Conservation (phyloP, 2,888 invertebrate species). For the Creontiades dilutus region DNA sequence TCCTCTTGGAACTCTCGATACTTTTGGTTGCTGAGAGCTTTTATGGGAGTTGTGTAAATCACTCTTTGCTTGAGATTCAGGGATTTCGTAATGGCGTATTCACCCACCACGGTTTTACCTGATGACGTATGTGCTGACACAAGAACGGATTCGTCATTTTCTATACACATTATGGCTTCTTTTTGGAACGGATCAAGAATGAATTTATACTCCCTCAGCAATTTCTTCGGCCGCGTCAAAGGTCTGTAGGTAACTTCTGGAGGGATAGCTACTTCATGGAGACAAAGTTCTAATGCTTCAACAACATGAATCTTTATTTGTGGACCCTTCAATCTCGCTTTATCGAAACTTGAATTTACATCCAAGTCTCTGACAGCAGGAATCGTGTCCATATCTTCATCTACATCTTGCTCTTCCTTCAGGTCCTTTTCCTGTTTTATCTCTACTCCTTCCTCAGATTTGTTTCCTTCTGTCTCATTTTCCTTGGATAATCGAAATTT, state of each 20-base stretch:
- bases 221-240: slow-evolving; percentile 81
- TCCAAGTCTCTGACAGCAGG: neutral
- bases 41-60: slow-evolving; percentile 99
- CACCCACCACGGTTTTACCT: slow-evolving; percentile 99
- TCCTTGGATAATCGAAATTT: slow-evolving; percentile 39
- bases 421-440: slow-evolving; percentile 1
- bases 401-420: slow-evolving; percentile 14
- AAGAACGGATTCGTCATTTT: slow-evolving; percentile 98
- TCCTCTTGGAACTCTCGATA: slow-evolving; percentile 98
- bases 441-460: neutral
- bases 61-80: slow-evolving; percentile 96
- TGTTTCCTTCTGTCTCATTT: slow-evolving; percentile 31
- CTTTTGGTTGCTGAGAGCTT: slow-evolving; percentile 99
- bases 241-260: slow-evolving; percentile 89
- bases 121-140: slow-evolving; percentile 99
- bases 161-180: slow-evolving; percentile 96
- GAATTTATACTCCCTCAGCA: slow-evolving; percentile 96
- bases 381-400: neutral
- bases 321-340: slow-evolving; percentile 61
- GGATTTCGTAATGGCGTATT: slow-evolving; percentile 98
- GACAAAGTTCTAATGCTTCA: slow-evolving; percentile 94
- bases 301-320: slow-evolving; percentile 82
- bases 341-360: slow-evolving; percentile 36
- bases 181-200: slow-evolving; percentile 98
- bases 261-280: slow-evolving; percentile 97